Percentiles rank a stretch among this genome's conserved stretches.
Evolutionary conservation across 2,888 invertebrate species (phyloP).

Genomic region (Acanthoscelides obtectus): DNA sequence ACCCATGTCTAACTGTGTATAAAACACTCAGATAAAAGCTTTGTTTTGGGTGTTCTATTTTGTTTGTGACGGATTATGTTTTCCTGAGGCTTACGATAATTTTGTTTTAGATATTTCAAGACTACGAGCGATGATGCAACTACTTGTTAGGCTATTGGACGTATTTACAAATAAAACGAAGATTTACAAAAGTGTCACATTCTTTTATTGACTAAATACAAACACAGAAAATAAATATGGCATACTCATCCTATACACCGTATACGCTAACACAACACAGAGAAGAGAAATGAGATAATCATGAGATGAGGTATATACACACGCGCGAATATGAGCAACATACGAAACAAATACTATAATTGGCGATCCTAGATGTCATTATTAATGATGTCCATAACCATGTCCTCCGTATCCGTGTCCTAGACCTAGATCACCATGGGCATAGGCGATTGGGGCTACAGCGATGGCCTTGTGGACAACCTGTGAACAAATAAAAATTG

Average conservation of each 20-base stretch:
- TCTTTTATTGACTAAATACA: background rate
- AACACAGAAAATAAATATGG: background rate
- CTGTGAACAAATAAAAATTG: conserved; percentile 51
- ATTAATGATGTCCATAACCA: conserved; percentile 6
- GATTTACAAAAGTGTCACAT: background rate
- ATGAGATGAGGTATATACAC: background rate
- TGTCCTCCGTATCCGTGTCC: conserved; percentile 12
- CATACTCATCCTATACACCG: background rate
- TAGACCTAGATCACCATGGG: conserved; percentile 16
- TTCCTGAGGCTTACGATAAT: too few species aligned
- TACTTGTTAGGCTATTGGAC: too few species aligned
- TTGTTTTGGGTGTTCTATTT: too few species aligned
- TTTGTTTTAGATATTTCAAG: too few species aligned
- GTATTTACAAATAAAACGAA: background rate
- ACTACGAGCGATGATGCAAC: too few species aligned
- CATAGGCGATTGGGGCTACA: conserved; percentile 18
- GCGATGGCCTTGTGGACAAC: conserved; percentile 33
- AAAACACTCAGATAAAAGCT: too few species aligned
- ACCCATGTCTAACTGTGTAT: too few species aligned
- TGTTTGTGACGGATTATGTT: too few species aligned
- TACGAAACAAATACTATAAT: background rate
- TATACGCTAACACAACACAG: background rate
- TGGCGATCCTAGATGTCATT: background rate
- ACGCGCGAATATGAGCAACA: background rate
- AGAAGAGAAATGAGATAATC: background rate